Evolutionary conservation across 2,113 vertebrate species (phyloP), one percentile per base, ranked within the genome.

Genomic region (Microcebus jonahi): DNA sequence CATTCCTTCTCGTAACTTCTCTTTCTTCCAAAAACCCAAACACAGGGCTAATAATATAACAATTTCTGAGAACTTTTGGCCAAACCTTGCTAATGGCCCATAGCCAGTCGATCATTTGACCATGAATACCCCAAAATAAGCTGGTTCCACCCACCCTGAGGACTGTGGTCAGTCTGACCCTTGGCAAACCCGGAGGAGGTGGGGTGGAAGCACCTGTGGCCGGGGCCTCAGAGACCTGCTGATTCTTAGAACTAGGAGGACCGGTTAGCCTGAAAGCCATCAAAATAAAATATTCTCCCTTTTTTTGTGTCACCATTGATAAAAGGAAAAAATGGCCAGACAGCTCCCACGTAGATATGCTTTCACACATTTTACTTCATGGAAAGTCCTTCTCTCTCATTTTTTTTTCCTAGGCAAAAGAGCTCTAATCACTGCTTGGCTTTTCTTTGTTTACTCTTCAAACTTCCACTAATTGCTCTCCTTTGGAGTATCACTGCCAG

Each of bases 401-500:
- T 14, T 61, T 29, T 59, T 94, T 68, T 45, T 45, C 61, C 61
- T 48, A 55, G 23, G 68, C 14, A 25, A 87, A 93, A 48, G 42
- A 50, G 17, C 53, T 81, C 70, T 23, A 48, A 48, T 48, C 63
- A 73, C 91, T 96, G 36, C 34, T 73, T 63, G 48, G 59, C 61
- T 57, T 85, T 85, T 86, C 55, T 79, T n/a, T 87, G 17, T 53
- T 75, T 83, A 39, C 61, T 80, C 31, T 55, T 79, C 82, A 45
- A 61, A 93, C 48, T 42, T 48, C 27, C 42, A 31, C 57, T 85
- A 87, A 83, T 23, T 88, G 90, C 36, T 86, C 15, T 77, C 45
- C 68, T 93, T 86, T 29, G 68, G 79, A 89, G 90, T 31, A 63
- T 55, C 61, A 45, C 48, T 14, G 34, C 59, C 34, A 90, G 94